Percentiles rank a stretch among this genome's conserved stretches.
Conservation (phyloP, 2,888 invertebrate genomes). For the Drosophila pseudotakahashii region DNA sequence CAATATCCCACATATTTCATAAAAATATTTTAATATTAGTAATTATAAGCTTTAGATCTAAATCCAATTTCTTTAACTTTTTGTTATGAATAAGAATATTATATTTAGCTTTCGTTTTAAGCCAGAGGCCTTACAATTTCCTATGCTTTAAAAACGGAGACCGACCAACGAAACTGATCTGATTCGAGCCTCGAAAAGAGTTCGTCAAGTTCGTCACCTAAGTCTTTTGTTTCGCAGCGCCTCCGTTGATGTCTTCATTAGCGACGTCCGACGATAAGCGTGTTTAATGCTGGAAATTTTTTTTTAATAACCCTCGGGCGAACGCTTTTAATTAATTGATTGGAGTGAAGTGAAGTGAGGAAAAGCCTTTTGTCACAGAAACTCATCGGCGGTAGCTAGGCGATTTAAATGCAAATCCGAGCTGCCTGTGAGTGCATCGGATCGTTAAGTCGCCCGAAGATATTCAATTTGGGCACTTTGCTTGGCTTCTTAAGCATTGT, state of each 20-base stretch:
- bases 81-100: too few relatives aligned
- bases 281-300: constrained; percentile 63
- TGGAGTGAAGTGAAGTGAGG: constrained; percentile 23
- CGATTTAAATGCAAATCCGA: constrained; percentile 75
- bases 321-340: constrained; percentile 67
- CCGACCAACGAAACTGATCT: background rate
- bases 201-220: constrained; percentile 67
- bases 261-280: constrained; percentile 50
- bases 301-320: constrained; percentile 71
- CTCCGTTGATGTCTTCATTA: constrained; percentile 67
- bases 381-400: constrained; percentile 54
- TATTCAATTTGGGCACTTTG: constrained; percentile 70
- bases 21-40: too few relatives aligned
- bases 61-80: too few relatives aligned
- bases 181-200: constrained; percentile 8
- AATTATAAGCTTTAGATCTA: too few relatives aligned
- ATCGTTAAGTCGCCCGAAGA: constrained; percentile 62
- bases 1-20: too few relatives aligned
- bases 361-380: constrained; percentile 56
- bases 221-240: constrained; percentile 71
- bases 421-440: constrained; percentile 69
- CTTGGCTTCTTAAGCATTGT: constrained; percentile 56
- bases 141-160: background rate
- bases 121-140: background rate
- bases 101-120: background rate